phyloP scores from a whole-genome alignment of 2,113 vertebrate species.

The Nesogale talazaci region DNA sequence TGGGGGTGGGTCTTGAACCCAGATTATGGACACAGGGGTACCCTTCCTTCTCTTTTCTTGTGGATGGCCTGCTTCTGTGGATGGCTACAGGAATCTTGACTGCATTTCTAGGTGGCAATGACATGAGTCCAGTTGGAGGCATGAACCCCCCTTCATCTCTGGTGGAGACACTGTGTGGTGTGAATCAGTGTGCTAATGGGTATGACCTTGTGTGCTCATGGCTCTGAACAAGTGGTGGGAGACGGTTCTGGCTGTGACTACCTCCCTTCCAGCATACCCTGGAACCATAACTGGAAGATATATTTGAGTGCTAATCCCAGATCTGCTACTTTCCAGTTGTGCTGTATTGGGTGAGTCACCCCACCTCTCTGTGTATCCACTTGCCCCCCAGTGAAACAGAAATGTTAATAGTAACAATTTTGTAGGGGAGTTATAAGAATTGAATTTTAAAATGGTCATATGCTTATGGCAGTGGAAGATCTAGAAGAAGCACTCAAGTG shows the following conservation, averaged over 20 bases:
- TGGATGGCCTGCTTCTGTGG: not conserved
- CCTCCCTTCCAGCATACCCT: not conserved
- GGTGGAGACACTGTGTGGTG: not conserved
- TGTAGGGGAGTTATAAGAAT: not conserved
- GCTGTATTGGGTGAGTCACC: not conserved
- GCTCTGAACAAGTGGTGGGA: not conserved
- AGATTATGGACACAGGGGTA: rapidly evolving
- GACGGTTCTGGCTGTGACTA: no score
- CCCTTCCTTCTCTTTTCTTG: not conserved
- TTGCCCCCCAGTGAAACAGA: not conserved
- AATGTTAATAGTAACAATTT: not conserved
- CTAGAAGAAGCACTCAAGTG: not conserved
- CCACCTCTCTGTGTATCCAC: not conserved
- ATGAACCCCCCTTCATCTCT: not conserved
- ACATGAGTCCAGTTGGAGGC: not conserved
- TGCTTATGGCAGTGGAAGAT: not conserved
- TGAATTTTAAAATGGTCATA: not conserved
- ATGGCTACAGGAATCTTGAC: not conserved
- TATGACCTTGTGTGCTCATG: not conserved
- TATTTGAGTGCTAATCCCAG: not conserved
- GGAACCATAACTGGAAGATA: not conserved
- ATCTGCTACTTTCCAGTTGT: not conserved
- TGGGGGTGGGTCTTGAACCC: not conserved
- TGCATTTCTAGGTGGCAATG: not conserved
- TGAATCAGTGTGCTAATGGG: not conserved